Conservation (phyloP, 2,797 vertebrate genomes). For the Austrolebias charrua region DNA sequence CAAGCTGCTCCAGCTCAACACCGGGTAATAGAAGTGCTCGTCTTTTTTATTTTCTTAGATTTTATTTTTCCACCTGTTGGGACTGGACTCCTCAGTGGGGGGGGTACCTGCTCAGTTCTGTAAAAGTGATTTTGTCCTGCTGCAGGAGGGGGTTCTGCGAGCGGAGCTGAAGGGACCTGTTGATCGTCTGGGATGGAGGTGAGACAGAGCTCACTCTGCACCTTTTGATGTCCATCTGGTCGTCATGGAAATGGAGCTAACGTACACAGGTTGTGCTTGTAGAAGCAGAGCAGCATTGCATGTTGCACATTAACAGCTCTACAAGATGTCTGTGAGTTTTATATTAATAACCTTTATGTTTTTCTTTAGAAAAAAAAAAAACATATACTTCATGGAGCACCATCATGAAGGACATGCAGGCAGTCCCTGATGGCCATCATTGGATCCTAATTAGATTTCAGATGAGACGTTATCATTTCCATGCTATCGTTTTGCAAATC, state of each 20-base stretch:
- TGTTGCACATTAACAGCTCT: constrained; percentile 27
- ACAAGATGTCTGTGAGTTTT: constrained; percentile 11
- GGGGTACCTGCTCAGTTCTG: neutral
- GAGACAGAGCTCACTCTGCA: constrained; percentile 48
- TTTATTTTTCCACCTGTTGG: constrained; percentile 11
- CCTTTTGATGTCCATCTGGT: constrained; percentile 40
- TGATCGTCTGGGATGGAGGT: constrained; percentile 71
- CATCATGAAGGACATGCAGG: constrained; percentile 50
- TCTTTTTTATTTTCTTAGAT: constrained; percentile 29
- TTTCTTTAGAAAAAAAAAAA: constrained; percentile 22
- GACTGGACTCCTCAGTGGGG: constrained; percentile 36
- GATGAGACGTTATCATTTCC: constrained; percentile 65
- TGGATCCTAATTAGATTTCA: constrained; percentile 61
- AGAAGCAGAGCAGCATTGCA: constrained; percentile 26
- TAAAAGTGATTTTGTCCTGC: constrained; percentile 1
- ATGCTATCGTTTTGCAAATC: constrained; percentile 63
- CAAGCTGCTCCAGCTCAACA: constrained; percentile 36
- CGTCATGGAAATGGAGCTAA: constrained; percentile 41
- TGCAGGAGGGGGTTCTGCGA: constrained; percentile 17
- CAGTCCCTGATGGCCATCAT: constrained; percentile 40
- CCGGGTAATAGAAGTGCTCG: constrained; percentile 39
- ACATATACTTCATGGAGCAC: constrained; percentile 45
- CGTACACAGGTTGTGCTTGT: constrained; percentile 5
- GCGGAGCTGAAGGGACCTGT: constrained; percentile 66
- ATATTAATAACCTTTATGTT: constrained; percentile 5